Conservation (phyloP, 2,113 vertebrate genomes). For the Chionodraco myersi region DNA sequence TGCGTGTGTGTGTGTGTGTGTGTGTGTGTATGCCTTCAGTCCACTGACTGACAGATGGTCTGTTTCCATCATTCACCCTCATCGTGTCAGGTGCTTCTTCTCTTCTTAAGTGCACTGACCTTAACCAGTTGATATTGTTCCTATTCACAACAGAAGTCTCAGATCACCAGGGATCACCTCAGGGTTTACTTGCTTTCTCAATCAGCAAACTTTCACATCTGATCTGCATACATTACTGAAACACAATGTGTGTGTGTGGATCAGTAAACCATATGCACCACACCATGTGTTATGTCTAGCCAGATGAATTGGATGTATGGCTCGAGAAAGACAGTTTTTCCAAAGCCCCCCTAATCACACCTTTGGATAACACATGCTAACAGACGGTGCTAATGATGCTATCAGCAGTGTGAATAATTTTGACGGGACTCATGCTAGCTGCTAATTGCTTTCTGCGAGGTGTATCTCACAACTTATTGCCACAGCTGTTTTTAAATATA, state of each 20-base stretch:
- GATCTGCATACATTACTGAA: background rate
- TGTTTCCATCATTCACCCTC: conserved; percentile 8
- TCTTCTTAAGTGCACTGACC: background rate
- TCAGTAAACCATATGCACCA: background rate
- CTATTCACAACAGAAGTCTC: background rate
- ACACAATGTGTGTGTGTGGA: background rate
- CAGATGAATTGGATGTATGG: too few relatives aligned
- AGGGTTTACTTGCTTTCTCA: background rate
- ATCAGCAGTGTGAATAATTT: too few relatives aligned
- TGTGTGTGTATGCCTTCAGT: background rate
- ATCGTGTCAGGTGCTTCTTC: conserved; percentile 15
- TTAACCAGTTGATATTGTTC: background rate
- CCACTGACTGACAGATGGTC: background rate
- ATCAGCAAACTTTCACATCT: background rate
- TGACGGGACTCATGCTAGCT: too few relatives aligned
- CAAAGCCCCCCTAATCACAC: too few relatives aligned
- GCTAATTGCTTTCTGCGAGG: too few relatives aligned
- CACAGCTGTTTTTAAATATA: too few relatives aligned
- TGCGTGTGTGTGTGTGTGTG: conserved; percentile 2
- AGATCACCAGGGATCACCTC: conserved; percentile 9
- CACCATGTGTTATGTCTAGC: too few relatives aligned
- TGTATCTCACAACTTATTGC: too few relatives aligned
- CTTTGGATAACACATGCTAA: too few relatives aligned
- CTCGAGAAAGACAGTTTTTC: too few relatives aligned
- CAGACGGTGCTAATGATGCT: too few relatives aligned